Conservation (phyloP, 2,888 invertebrate genomes). For the Pristionchus arcanus region DNA sequence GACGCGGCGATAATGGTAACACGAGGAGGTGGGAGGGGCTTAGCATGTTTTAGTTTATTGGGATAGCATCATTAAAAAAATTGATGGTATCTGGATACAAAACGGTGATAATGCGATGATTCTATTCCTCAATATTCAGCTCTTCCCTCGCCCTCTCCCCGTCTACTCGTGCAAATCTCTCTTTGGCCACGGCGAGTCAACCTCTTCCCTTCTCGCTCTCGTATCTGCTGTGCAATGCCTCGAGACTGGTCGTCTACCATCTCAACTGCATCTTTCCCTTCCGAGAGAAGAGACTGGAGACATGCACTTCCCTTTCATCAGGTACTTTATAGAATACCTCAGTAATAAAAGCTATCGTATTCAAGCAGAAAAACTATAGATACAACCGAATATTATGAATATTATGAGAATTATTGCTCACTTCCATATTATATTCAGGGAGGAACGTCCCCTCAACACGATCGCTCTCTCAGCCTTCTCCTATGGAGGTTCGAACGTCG, state of each 20-base stretch:
- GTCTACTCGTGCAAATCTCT: constrained; percentile 56
- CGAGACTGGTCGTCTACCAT: constrained; percentile 63
- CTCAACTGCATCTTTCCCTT: constrained; percentile 66
- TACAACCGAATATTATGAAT: too few species aligned
- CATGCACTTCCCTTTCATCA: constrained; percentile 14
- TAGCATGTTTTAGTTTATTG: too few species aligned
- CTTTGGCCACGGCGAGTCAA: constrained; percentile 67
- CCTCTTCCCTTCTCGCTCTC: constrained; percentile 66
- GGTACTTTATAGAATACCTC: neutral
- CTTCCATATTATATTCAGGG: constrained; percentile 57
- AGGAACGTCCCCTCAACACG: constrained; percentile 62
- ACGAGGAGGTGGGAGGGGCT: too few species aligned
- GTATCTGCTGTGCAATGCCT: constrained; percentile 64
- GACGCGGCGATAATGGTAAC: too few species aligned
- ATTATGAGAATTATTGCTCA: too few species aligned
- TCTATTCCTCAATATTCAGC: constrained; percentile 43
- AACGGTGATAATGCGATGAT: neutral
- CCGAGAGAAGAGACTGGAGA: constrained; percentile 60
- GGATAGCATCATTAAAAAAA: neutral
- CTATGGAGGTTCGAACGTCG: constrained; percentile 68
- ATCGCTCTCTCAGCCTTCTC: constrained; percentile 67
- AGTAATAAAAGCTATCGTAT: neutral
- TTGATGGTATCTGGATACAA: neutral
- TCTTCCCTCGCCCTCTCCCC: constrained; percentile 55
- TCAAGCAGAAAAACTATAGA: too few species aligned